Base-by-base conservation (phyloP, 2,888 invertebrate species). In the Platynereis dumerilii region DNA sequence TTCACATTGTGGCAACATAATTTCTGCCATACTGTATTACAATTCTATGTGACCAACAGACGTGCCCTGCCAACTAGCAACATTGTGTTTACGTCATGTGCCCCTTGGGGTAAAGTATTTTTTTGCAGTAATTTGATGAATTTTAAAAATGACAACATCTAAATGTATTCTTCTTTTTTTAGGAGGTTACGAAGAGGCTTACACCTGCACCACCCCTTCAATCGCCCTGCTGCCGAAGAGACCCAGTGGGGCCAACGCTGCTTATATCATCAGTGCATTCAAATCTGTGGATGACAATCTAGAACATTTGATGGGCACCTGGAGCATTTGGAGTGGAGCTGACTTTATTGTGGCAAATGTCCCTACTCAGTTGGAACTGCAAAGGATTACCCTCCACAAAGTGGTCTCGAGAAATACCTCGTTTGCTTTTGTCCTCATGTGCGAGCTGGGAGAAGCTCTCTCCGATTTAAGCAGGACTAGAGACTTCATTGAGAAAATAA, bases 281-380 rank as follows among this genome's bases (percentile, higher is more conserved):
- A 73, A 74, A 58, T 73, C 76, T 12, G 55, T 62, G n/a, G 72
- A 73, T 53, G 76, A 76, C 64, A 72, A 75, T 58, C 66, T 75
- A 12, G 70, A 69, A 15, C 71, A 71, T 20, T 66, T 79, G 20
- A 78, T 78, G 61, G 67, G 72, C 58, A 73, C 74, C 2, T 79
- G 79, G 79, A 74, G 74, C 66, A 75, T 72, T 12, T 79, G 79
- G 79, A 78, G 76, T 63, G 79, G 79, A 12, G 78, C 78, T 5
- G 75, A 77, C 48, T 77, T 69, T 58, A 75, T 79, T 26, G 71
- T 77, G 7, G 76, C 77, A 74, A 76, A 75, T 67, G 74, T 76
- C 65, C 78, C 79, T 1, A 67, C 65, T n/a, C 70, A 71, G n/a
- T 66, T 79, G 54, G 74, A 74, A 58, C 72, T 79, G n/a, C 70